A percentile compares a stretch with the other conserved stretches of the same genome.
Evolutionary conservation across 1,140 invertebrate species (phyloP).

Genomic region (Lepidurus packardi): DNA sequence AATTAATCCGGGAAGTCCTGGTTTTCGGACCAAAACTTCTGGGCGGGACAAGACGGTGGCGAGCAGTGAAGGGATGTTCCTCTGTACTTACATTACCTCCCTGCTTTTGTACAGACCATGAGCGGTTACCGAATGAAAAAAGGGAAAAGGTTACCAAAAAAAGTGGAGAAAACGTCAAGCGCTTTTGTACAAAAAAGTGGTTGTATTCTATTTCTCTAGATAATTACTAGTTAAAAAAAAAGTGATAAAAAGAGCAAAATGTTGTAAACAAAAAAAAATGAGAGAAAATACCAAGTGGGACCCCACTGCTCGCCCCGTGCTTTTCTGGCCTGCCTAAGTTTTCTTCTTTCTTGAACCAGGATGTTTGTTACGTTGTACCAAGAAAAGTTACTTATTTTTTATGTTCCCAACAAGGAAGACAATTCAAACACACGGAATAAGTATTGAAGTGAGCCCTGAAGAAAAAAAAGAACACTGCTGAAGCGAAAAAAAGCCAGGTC

Average conservation of each 20-base stretch:
- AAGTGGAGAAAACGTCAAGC: conserved; percentile 3
- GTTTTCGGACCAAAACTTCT: neutral
- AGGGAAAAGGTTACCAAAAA: neutral
- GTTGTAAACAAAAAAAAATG: neutral
- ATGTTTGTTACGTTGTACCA: conserved; percentile 3
- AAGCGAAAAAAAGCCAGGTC: neutral
- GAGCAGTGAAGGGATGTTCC: neutral
- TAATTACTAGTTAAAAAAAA: conserved; percentile 17
- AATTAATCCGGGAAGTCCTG: neutral
- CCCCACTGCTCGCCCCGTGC: neutral
- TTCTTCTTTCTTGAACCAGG: neutral
- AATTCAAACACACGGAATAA: neutral
- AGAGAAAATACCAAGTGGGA: neutral
- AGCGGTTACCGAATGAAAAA: neutral
- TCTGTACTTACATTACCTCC: conserved; percentile 21
- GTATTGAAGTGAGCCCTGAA: neutral
- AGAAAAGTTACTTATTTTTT: conserved; percentile 17
- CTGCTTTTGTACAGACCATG: conserved; percentile 14
- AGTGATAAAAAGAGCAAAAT: neutral
- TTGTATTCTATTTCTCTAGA: conserved; percentile 22
- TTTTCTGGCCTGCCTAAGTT: neutral
- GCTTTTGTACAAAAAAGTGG: conserved; percentile 19
- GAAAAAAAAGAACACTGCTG: neutral
- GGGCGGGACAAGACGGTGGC: neutral
- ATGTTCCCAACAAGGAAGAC: neutral